Evolutionary conservation across 2,888 invertebrate species (phyloP).

Genomic region (Malthinus seriepunctatus): DNA sequence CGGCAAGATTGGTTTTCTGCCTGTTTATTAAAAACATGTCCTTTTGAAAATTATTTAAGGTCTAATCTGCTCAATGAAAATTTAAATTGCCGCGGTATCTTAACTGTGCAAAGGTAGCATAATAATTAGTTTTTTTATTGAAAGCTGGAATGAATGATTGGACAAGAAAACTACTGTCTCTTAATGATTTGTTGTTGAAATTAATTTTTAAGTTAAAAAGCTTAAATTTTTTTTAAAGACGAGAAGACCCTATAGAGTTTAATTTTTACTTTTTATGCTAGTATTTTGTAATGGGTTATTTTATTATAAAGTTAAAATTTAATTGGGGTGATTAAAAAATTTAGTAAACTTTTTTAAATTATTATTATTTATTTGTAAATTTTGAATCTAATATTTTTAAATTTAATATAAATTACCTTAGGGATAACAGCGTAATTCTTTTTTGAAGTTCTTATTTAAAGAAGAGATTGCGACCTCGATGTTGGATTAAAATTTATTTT

Average conservation of each 20-base stretch:
- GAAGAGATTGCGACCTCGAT: constrained; percentile 84
- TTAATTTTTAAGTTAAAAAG: constrained; percentile 67
- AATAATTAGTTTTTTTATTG: constrained; percentile 81
- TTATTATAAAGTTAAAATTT: constrained; percentile 55
- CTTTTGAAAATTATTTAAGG: constrained; percentile 66
- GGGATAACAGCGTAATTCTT: constrained; percentile 85
- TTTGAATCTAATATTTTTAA: constrained; percentile 62
- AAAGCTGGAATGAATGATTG: constrained; percentile 77
- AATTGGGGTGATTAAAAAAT: constrained; percentile 69
- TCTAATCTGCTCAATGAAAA: constrained; percentile 74
- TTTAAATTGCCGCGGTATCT: constrained; percentile 78
- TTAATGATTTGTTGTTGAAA: constrained; percentile 57
- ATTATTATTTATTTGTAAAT: constrained; percentile 54
- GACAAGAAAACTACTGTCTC: constrained; percentile 68
- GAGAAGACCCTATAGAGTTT: constrained; percentile 83
- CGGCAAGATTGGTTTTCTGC: constrained; percentile 66
- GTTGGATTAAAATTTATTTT: constrained; percentile 79
- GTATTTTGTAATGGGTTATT: constrained; percentile 43
- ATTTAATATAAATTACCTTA: constrained; percentile 77
- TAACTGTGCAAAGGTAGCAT: constrained; percentile 82
- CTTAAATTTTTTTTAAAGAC: constrained; percentile 69
- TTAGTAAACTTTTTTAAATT: constrained; percentile 59
- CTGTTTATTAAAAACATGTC: constrained; percentile 81
- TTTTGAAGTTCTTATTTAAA: constrained; percentile 74
- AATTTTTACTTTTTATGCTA: constrained; percentile 53